These are phyloP conservation scores for Pedionomus torquatus DNA, from an alignment of 2,113 vertebrate species.

Conservation along the genomic window DNA sequence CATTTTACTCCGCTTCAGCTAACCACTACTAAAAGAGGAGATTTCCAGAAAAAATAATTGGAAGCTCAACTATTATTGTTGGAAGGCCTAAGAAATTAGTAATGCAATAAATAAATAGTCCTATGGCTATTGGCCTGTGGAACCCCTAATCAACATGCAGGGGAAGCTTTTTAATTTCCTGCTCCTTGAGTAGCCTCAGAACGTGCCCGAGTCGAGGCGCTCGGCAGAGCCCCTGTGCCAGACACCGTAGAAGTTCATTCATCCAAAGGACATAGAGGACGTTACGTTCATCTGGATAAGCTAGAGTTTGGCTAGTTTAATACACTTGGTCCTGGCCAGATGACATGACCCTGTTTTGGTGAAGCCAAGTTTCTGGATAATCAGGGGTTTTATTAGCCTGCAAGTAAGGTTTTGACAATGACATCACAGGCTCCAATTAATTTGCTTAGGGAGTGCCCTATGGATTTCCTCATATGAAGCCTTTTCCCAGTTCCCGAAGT, in stretches of 20 bases:
- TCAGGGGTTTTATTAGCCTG: slow-evolving; percentile 2
- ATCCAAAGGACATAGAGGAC: not conserved
- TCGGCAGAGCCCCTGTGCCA: not conserved
- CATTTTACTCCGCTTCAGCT: not conserved
- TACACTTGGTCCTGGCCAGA: not conserved
- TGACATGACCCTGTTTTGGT: not conserved
- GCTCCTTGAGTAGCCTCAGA: slow-evolving; percentile 23
- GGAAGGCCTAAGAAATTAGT: slow-evolving; percentile 46
- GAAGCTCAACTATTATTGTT: slow-evolving; percentile 42
- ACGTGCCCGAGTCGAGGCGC: not conserved
- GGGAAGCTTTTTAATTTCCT: slow-evolving; percentile 67
- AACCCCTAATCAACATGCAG: slow-evolving; percentile 41
- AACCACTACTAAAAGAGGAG: not conserved
- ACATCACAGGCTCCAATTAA: slow-evolving; percentile 12
- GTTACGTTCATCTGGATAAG: slow-evolving; percentile 1
- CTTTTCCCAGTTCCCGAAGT: not conserved
- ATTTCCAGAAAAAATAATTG: not conserved
- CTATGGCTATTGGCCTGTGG: not conserved
- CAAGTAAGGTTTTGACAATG: not conserved
- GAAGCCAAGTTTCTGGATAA: slow-evolving; percentile 36
- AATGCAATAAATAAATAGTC: slow-evolving; percentile 41
- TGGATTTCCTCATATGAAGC: not conserved
- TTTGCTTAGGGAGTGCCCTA: not conserved
- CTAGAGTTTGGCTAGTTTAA: not conserved
- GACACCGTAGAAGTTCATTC: not conserved